Conservation (phyloP, 2,888 invertebrate genomes). For the Tetragnatha montana region DNA sequence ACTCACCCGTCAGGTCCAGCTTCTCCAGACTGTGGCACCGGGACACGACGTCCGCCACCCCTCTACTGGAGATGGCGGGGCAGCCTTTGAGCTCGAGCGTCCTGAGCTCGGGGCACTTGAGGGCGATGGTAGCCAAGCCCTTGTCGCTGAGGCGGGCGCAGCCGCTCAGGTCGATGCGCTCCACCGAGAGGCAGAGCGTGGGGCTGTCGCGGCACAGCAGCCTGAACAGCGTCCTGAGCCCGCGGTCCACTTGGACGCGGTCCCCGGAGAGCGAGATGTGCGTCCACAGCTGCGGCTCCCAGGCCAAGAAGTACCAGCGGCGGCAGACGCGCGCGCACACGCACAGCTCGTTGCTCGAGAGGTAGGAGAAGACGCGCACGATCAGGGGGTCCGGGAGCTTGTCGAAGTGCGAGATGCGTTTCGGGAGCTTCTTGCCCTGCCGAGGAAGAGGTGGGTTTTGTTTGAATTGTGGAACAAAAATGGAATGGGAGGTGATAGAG, state of each 20-base stretch:
- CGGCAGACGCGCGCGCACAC: constrained; percentile 85
- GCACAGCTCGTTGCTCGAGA: constrained; percentile 84
- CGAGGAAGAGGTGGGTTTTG: background rate
- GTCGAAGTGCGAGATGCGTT: constrained; percentile 66
- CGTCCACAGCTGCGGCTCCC: constrained; percentile 87
- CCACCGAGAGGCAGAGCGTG: constrained; percentile 83
- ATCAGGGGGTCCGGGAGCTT: constrained; percentile 81
- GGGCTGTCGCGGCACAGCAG: constrained; percentile 76
- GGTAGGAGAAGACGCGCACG: constrained; percentile 83
- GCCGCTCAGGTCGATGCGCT: constrained; percentile 82
- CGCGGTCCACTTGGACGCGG: constrained; percentile 81
- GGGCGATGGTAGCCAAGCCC: constrained; percentile 85
- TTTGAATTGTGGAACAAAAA: too few relatives aligned
- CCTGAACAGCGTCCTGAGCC: constrained; percentile 76
- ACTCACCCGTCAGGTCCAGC: constrained; percentile 87
- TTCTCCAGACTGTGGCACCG: constrained; percentile 88
- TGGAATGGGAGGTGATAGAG: too few relatives aligned
- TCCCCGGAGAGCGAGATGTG: constrained; percentile 82
- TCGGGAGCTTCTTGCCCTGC: constrained; percentile 65
- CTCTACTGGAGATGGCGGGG: constrained; percentile 84
- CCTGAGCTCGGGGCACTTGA: constrained; percentile 88
- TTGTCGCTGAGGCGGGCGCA: constrained; percentile 86
- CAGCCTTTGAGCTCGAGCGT: constrained; percentile 88
- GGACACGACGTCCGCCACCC: constrained; percentile 86
- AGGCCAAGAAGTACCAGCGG: constrained; percentile 85